Evolutionary conservation across 2,888 invertebrate species (phyloP), one percentile per base, ranked within the genome.

Genomic region (Macropis europaea): DNA sequence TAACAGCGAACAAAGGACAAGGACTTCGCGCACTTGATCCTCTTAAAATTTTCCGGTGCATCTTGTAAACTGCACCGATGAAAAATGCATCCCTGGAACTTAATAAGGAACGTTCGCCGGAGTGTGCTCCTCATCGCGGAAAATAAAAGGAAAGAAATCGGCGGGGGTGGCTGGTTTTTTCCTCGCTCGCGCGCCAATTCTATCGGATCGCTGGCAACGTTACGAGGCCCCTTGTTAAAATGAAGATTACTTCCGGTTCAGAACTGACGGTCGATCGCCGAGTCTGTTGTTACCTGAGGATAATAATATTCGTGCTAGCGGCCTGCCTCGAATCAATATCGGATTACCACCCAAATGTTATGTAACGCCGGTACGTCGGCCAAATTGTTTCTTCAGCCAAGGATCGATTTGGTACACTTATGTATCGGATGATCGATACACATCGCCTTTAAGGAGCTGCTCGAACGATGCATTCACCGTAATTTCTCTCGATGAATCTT

Each of bases 301-400:
- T 59, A 61, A 48, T 76, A 76, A 81, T 68, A 66, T 81, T 81
- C 76, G 57, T 66, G 70, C 68, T 61, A 66, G 66, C 47, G 60
- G 68, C 45, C 42, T 73, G 66, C 53, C 60, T 54, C 68, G 70
- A 78, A 81, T 81, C 81, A 68, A 81, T 79, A 81, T 73, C 75
- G 71, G 57, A 75, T 79, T 79, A 77, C 64, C 77, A 52, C 66
- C 59, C 69, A 61, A 69, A 73, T 71, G 62, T 71, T 75, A 79
- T 67, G 75, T 70, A 78, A 76, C 68, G 42, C 38, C 50, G 72
- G 50, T 50, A 42, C 60, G 59, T 50, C 68, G 60, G 66, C 69
- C 80, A 77, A 80, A 80, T 80, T 80, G 77, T 77, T 76, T 73
- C 74, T 47, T 48, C 32, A 50, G 50, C 54, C 30, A 32, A 38